Conservation (phyloP, 2,888 invertebrate genomes). For the Phytoseiulus persimilis region DNA sequence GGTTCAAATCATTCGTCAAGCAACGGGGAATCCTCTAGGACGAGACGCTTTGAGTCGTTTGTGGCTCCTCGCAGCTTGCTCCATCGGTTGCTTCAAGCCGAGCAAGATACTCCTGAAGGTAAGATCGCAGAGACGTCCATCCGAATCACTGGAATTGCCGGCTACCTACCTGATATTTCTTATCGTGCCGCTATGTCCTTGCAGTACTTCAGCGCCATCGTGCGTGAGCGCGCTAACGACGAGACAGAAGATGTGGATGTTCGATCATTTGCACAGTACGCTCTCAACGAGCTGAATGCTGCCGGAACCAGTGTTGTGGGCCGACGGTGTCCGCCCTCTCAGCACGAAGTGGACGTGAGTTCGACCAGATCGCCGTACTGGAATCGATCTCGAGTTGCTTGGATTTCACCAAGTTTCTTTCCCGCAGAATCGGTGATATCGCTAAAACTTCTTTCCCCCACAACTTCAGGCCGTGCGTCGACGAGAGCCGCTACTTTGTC, state of each 20-base stretch:
- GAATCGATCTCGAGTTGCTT: not conserved
- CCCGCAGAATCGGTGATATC: not conserved
- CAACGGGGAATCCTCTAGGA: constrained; percentile 70
- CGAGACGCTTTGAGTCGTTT: constrained; percentile 72
- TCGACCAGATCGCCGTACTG: too few relatives aligned
- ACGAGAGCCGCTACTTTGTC: constrained; percentile 80
- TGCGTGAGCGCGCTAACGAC: constrained; percentile 10
- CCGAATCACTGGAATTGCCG: too few relatives aligned
- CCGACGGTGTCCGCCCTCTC: constrained; percentile 29
- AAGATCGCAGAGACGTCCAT: constrained; percentile 40
- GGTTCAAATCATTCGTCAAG: constrained; percentile 51
- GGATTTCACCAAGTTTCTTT: too few relatives aligned
- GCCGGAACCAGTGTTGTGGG: constrained; percentile 37
- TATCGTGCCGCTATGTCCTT: not conserved
- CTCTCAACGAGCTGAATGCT: constrained; percentile 27
- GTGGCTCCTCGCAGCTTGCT: constrained; percentile 78
- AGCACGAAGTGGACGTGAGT: constrained; percentile 33
- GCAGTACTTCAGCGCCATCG: not conserved
- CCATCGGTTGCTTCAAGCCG: constrained; percentile 85
- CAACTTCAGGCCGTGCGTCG: constrained; percentile 70
- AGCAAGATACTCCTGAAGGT: constrained; percentile 68
- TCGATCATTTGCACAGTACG: constrained; percentile 21
- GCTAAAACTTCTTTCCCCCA: not conserved
- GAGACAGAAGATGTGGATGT: constrained; percentile 27
- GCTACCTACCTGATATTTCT: too few relatives aligned